A percentile compares a stretch with the other conserved stretches of the same genome.
phyloP scores from a whole-genome alignment of 2,797 vertebrate species.

The Philypnodon macrostomus region DNA sequence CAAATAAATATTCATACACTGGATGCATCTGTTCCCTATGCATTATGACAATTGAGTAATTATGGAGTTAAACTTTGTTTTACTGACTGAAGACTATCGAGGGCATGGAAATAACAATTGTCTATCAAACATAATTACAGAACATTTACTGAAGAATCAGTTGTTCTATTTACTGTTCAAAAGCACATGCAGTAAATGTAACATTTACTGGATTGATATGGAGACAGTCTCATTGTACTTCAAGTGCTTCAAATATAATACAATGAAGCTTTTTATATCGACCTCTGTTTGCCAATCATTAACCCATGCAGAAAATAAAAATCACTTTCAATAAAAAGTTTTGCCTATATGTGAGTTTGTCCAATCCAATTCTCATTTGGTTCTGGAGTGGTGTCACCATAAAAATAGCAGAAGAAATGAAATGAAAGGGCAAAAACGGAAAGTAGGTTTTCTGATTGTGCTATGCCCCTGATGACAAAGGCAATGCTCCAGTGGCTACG shows the following conservation, averaged over 20 bases:
- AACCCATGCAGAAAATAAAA: neutral
- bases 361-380: conserved; percentile 8
- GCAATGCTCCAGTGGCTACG: conserved; percentile 60
- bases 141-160: neutral
- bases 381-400: conserved; percentile 13
- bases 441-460: conserved; percentile 58
- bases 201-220: neutral
- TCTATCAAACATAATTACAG: neutral
- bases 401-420: conserved; percentile 11
- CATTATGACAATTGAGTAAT: conserved; percentile 1
- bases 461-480: conserved; percentile 54
- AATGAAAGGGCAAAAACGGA: conserved; percentile 34
- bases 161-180: neutral
- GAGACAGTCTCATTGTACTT: neutral
- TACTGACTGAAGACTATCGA: neutral
- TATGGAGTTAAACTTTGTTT: neutral
- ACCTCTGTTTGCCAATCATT: too few species aligned
- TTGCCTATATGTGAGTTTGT: conserved; percentile 9
- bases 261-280: neutral
- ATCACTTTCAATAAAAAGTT: conserved; percentile 10
- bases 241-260: neutral
- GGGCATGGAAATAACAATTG: neutral
- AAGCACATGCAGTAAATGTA: neutral
- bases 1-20: neutral
- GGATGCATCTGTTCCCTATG: neutral